Evolutionary conservation across 2,113 vertebrate species (phyloP).

Genomic region (Australoheros scitulus): DNA sequence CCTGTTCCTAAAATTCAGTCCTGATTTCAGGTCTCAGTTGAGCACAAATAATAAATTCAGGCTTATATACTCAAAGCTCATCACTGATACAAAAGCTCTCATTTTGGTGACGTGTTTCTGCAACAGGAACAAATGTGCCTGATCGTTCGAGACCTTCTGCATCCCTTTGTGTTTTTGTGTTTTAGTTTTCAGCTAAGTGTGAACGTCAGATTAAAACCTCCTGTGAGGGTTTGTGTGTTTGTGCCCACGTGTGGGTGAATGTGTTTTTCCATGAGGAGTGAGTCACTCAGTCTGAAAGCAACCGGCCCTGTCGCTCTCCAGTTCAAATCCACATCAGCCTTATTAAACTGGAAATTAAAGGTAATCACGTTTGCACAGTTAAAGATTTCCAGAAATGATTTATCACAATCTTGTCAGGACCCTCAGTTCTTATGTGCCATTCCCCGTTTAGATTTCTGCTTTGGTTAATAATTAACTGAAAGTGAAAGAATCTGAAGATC

Average conservation of each 20-base stretch:
- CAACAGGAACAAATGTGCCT: background rate
- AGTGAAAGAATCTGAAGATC: background rate
- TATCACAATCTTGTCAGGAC: background rate
- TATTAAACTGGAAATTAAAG: slow-evolving; percentile 2
- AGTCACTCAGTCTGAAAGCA: background rate
- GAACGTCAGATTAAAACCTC: background rate
- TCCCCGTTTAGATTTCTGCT: background rate
- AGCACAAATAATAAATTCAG: no score
- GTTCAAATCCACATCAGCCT: background rate
- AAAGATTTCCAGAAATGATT: background rate
- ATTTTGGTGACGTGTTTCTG: accelerated
- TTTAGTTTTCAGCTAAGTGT: background rate
- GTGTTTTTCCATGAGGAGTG: slow-evolving; percentile 16
- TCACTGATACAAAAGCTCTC: no score
- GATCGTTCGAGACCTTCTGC: background rate
- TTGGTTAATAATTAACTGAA: slow-evolving; percentile 17
- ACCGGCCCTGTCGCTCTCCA: background rate
- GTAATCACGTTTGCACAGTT: background rate
- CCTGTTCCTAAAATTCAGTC: background rate
- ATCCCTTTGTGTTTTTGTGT: background rate
- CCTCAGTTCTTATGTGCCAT: background rate
- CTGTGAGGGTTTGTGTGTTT: background rate
- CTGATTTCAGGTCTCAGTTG: background rate
- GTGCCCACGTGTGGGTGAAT: background rate
- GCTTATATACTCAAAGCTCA: background rate